phyloP scores from a whole-genome alignment of 92 coral and sea anemone genomes.

The Porites lobata region DNA sequence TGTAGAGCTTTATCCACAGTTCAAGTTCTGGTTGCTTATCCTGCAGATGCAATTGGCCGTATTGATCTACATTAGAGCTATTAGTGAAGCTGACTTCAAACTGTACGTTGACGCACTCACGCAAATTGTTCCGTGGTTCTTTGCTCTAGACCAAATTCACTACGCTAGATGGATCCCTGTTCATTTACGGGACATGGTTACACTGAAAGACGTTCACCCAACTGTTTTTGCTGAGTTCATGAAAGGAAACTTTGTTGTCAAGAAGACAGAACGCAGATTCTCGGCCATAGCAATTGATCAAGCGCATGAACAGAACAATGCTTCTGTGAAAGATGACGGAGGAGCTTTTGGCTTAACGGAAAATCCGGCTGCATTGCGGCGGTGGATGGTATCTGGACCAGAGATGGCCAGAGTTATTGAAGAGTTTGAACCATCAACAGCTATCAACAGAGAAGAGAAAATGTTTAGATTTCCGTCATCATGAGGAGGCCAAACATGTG shows the following conservation, averaged over 20 bases:
- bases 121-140: constrained; percentile 37
- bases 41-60: constrained; percentile 38
- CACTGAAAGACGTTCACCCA: background rate
- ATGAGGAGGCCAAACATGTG: constrained; percentile 45
- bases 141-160: constrained; percentile 19
- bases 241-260: constrained; percentile 17
- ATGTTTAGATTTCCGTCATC: constrained; percentile 6
- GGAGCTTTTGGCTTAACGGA: constrained; percentile 50
- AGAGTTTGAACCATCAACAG: constrained; percentile 44
- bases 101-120: constrained; percentile 58
- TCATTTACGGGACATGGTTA: constrained; percentile 56
- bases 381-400: constrained; percentile 59
- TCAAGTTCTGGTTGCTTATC: constrained; percentile 74
- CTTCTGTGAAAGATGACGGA: constrained; percentile 51
- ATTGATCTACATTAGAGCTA: constrained; percentile 58
- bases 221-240: constrained; percentile 7
- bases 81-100: constrained; percentile 52
- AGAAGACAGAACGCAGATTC: constrained; percentile 26
- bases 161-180: constrained; percentile 16
- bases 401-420: constrained; percentile 38
- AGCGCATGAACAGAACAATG: constrained; percentile 58
- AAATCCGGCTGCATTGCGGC: constrained; percentile 20
- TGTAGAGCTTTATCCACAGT: constrained; percentile 50
- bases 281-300: constrained; percentile 44
- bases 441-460: constrained; percentile 15